phyloP scores from a whole-genome alignment of 2,797 vertebrate species.

The Monodelphis domestica region DNA sequence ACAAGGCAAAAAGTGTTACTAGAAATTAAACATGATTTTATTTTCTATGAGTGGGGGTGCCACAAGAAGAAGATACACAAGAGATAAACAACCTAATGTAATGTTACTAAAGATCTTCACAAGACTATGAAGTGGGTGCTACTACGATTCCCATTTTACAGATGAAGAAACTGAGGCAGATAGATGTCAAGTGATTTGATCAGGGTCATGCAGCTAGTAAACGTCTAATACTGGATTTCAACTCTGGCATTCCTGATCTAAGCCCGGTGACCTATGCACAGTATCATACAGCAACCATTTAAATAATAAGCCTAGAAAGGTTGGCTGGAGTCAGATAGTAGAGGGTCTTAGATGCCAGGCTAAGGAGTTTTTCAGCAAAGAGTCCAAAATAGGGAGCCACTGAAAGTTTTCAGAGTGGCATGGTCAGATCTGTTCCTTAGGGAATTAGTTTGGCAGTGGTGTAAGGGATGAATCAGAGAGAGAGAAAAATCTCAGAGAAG shows the following conservation, averaged over 20 bases:
- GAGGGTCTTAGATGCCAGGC: not conserved
- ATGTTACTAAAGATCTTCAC: not conserved
- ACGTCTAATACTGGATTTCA: not conserved
- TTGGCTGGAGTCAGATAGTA: not conserved
- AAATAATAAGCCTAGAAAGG: not conserved
- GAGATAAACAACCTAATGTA: not conserved
- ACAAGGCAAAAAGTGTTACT: not conserved
- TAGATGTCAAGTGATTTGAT: not conserved
- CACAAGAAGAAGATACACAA: not conserved
- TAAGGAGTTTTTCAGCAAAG: not conserved
- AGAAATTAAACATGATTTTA: not conserved
- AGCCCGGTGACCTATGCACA: not conserved
- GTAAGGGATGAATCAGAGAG: not conserved
- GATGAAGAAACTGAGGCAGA: not conserved
- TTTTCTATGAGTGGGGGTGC: fast-evolving
- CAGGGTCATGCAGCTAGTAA: not conserved
- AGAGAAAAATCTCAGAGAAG: not conserved
- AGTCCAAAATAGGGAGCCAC: not conserved
- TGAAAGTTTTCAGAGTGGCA: not conserved
- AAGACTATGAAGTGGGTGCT: not conserved
- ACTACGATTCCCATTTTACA: not conserved
- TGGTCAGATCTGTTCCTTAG: not conserved
- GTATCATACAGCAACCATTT: not conserved
- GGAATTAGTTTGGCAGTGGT: not conserved
- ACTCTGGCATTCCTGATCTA: not conserved